A percentile compares a stretch with the other conserved stretches of the same genome.
Evolutionary conservation across 2,797 vertebrate species (phyloP).

Genomic region (Iguana delicatissima): DNA sequence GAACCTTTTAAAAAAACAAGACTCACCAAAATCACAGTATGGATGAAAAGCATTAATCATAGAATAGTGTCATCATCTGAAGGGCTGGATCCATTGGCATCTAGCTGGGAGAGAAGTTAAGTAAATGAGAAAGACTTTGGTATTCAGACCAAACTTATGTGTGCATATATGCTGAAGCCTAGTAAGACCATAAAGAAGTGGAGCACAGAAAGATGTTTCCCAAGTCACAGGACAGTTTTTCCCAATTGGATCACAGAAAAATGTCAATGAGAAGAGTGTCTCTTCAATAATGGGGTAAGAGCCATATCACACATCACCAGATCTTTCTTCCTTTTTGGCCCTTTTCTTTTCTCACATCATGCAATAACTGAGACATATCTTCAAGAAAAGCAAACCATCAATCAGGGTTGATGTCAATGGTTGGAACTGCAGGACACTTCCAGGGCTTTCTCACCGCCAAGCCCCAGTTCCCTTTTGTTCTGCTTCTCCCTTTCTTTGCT

Average conservation of each 20-base stretch:
- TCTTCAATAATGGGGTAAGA: too few species aligned
- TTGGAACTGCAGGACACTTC: not conserved
- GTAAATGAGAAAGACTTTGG: not conserved
- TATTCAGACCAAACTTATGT: not conserved
- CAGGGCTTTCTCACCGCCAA: not conserved
- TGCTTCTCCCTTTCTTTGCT: not conserved
- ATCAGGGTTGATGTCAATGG: not conserved
- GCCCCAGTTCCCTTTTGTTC: not conserved
- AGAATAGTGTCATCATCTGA: not conserved
- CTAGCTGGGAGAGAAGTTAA: not conserved
- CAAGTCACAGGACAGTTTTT: too few species aligned
- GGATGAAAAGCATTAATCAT: conserved; percentile 17
- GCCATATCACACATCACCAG: too few species aligned
- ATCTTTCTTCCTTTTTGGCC: too few species aligned
- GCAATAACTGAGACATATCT: not conserved
- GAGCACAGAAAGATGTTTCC: not conserved
- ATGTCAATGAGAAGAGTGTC: too few species aligned
- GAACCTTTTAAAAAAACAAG: not conserved
- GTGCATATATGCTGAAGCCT: not conserved
- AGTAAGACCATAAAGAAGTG: not conserved
- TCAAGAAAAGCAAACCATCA: not conserved
- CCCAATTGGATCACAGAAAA: too few species aligned
- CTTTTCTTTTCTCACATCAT: not conserved
- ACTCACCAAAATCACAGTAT: conserved; percentile 3
- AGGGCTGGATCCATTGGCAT: not conserved